A percentile compares a stretch with the other conserved stretches of the same genome.
These are phyloP conservation scores for Chaetodon auriga DNA, from an alignment of 2,113 vertebrate genomes.

Conservation along the genomic window DNA sequence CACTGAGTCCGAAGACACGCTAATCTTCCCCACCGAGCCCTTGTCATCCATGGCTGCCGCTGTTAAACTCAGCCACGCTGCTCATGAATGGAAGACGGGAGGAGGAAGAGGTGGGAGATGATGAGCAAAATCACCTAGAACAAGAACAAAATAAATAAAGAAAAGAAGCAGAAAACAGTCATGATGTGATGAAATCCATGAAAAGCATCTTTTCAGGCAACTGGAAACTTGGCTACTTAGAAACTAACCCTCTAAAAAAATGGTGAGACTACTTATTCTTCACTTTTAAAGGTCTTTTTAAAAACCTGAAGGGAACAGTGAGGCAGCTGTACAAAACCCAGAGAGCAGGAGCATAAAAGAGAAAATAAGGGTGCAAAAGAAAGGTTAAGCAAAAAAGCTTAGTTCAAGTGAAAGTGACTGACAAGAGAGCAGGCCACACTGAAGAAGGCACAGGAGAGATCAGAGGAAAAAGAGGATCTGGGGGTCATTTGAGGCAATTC, in stretches of 20 bases:
- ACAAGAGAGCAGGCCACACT: background rate
- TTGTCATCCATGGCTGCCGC: slow-evolving; percentile 98
- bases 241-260: slow-evolving; percentile 22
- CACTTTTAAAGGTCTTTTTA: background rate
- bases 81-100: slow-evolving; percentile 91
- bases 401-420: slow-evolving; percentile 4
- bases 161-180: slow-evolving; percentile 73
- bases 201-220: slow-evolving; percentile 60
- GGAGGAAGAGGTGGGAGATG: slow-evolving; percentile 82
- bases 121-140: slow-evolving; percentile 93
- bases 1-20: slow-evolving; percentile 98
- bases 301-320: slow-evolving; percentile 18
- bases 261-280: background rate
- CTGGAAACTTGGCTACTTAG: slow-evolving; percentile 9
- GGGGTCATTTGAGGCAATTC: background rate
- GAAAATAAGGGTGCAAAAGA: background rate
- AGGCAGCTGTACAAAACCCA: slow-evolving; percentile 6
- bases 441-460: slow-evolving; percentile 18
- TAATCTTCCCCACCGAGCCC: slow-evolving; percentile 99
- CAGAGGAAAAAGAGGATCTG: slow-evolving; percentile 1
- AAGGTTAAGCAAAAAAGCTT: background rate
- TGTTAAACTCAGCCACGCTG: slow-evolving; percentile 91
- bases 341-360: background rate
- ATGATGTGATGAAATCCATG: slow-evolving; percentile 77
- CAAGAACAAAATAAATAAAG: slow-evolving; percentile 84